These are phyloP conservation scores for Beris chalybata DNA, from an alignment of 2,888 invertebrate genomes.

Conservation along the genomic window DNA sequence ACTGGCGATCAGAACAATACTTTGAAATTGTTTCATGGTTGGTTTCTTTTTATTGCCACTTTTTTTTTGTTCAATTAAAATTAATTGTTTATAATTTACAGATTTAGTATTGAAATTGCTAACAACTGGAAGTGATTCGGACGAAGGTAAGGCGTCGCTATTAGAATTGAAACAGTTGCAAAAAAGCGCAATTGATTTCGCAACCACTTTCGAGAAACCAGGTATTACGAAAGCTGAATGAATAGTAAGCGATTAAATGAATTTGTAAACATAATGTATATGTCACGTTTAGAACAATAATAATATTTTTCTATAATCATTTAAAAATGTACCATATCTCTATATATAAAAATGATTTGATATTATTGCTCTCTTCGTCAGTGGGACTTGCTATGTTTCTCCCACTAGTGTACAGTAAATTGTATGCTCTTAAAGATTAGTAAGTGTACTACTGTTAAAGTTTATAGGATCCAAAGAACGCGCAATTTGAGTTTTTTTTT, in stretches of 20 bases:
- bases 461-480: too few species aligned
- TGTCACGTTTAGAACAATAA: too few species aligned
- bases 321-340: too few species aligned
- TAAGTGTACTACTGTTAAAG: too few species aligned
- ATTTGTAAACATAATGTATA: too few species aligned
- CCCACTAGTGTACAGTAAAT: too few species aligned
- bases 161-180: constrained; percentile 6
- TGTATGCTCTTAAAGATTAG: too few species aligned
- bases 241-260: constrained; percentile 33
- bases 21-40: constrained; percentile 78
- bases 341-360: too few species aligned
- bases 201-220: constrained; percentile 35
- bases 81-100: constrained; percentile 49
- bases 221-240: constrained; percentile 50
- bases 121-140: constrained; percentile 58
- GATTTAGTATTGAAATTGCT: constrained; percentile 68
- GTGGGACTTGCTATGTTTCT: too few species aligned
- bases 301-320: too few species aligned
- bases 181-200: constrained; percentile 15
- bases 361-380: too few species aligned
- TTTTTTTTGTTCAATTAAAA: constrained; percentile 7
- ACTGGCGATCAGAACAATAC: constrained; percentile 65
- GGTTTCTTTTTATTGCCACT: constrained; percentile 6
- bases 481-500: too few species aligned
- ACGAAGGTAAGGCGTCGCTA: constrained; percentile 56